Base-by-base conservation (phyloP, 2,797 vertebrate species). In the Podarcis lilfordi region DNA sequence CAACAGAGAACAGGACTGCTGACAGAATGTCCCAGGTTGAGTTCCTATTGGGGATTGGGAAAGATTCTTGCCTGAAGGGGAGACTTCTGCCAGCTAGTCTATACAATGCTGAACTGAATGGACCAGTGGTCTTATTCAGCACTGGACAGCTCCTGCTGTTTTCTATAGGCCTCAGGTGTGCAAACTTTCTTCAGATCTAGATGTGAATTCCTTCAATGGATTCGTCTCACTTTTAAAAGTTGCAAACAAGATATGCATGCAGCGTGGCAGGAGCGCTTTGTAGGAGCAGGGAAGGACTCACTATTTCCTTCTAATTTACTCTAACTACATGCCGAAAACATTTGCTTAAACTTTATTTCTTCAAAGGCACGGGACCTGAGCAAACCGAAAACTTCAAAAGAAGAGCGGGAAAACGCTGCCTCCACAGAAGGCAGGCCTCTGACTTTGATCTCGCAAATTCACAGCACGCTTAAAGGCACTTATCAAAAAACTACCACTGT, bases 381-480 rank as follows among this genome's bases (percentile, higher is more conserved):
- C 35, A 25, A 13, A 74, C 3, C 74, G 75, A 81, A 78, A 81
- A 85, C 85, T 93, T 91, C 86, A 86, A 90, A 91, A 17, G 55
- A 1, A 87, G 32, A 84, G 10, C 37, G 76, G 19, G 61, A 78
- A 91, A 72, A 64, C 11, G 3, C 61, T 87, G 29, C 43, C 80
- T 87, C 19, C 68, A 88, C 40, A 86, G 91, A 91, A 89, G 50
- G 29, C 43, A 84, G 69, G 25, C 55, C 61, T 35, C 85, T 93
- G 2, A 0, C 23, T 95, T 93, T 94, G 80, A 90, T 95, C 92
- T 90, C 90, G 8, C 4, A 81, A 88, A 55, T 8, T 91, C 77
- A 74, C 84, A 89, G 86, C n/a, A 76, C 88, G 89, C 21, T 88
- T 82, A 75, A 90, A 92, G 89, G 84, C 19, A n/a, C 79, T 23